These are phyloP conservation scores for Lomographa bimaculata DNA, from an alignment of 2,888 invertebrate genomes.

Conservation along the genomic window DNA sequence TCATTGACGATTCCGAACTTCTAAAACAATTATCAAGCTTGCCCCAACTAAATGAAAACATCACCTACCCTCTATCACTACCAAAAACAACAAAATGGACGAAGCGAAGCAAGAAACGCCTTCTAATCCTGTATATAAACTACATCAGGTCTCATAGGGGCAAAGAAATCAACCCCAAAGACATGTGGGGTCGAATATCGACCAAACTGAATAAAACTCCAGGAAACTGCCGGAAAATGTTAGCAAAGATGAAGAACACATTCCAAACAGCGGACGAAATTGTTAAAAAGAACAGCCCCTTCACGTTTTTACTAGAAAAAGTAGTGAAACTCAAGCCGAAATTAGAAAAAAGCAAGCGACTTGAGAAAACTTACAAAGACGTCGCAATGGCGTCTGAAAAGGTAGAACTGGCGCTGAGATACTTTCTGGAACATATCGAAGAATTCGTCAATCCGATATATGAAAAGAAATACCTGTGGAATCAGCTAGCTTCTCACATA, in stretches of 20 bases:
- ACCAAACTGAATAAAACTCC: constrained; percentile 55
- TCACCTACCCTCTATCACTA: constrained; percentile 2
- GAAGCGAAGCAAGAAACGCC: constrained; percentile 53
- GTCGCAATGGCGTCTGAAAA: constrained; percentile 52
- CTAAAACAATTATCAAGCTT: constrained; percentile 5
- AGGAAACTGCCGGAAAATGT: constrained; percentile 59
- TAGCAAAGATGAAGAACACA: constrained; percentile 53
- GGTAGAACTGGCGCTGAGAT: constrained; percentile 55
- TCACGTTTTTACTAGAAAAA: constrained; percentile 53
- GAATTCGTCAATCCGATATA: constrained; percentile 67
- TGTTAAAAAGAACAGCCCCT: constrained; percentile 38
- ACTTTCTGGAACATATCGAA: constrained; percentile 65
- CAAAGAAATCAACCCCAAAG: constrained; percentile 50
- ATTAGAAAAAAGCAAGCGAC: constrained; percentile 49
- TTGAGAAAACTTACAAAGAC: constrained; percentile 52
- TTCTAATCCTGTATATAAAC: constrained; percentile 60
- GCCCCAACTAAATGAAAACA: constrained; percentile 15
- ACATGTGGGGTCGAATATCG: constrained; percentile 67
- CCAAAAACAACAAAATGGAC: constrained; percentile 54
- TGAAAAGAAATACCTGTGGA: constrained; percentile 69
- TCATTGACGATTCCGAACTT: constrained; percentile 4
- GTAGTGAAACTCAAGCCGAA: constrained; percentile 57
- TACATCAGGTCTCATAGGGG: constrained; percentile 56
- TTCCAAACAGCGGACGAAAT: constrained; percentile 41
- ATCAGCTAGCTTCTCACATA: constrained; percentile 56